A percentile compares a stretch with the other conserved stretches of the same genome.
Conservation (phyloP, 2,888 invertebrate genomes). For the Tyria jacobaeae region DNA sequence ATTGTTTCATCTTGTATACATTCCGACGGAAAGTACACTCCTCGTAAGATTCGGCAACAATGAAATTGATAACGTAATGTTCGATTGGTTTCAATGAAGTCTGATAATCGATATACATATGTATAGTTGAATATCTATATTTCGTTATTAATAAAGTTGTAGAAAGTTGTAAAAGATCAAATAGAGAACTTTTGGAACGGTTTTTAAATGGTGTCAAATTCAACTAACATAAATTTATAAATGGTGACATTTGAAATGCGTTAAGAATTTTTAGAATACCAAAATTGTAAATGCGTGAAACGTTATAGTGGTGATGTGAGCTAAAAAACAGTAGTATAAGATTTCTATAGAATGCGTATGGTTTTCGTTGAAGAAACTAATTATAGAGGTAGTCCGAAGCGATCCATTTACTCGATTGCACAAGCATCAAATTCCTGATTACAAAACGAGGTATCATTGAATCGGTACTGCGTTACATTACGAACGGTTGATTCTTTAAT, state of each 20-base stretch:
- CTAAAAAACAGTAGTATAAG: constrained; percentile 61
- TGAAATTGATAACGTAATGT: no score
- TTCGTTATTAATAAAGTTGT: no score
- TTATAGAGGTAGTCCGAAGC: constrained; percentile 78
- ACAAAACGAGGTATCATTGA: constrained; percentile 72
- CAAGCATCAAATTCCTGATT: constrained; percentile 76
- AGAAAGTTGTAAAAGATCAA: no score
- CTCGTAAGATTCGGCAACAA: no score
- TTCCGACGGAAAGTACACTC: no score
- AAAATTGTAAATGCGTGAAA: constrained; percentile 41
- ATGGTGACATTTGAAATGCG: constrained; percentile 28
- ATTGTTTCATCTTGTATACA: no score
- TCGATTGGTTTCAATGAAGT: no score
- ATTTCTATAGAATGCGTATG: constrained; percentile 66
- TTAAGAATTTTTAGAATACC: constrained; percentile 33
- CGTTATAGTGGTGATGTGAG: constrained; percentile 56
- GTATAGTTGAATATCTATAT: no score
- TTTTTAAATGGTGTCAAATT: constrained; percentile 17
- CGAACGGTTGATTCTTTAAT: constrained; percentile 71
- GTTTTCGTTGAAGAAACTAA: constrained; percentile 74
- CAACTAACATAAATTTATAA: constrained; percentile 26
- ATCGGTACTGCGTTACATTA: constrained; percentile 46
- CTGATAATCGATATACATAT: no score
- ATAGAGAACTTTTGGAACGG: no score
- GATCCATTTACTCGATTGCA: constrained; percentile 79